phyloP scores from a whole-genome alignment of 2,888 invertebrate genomes.

The Agrochola macilenta region DNA sequence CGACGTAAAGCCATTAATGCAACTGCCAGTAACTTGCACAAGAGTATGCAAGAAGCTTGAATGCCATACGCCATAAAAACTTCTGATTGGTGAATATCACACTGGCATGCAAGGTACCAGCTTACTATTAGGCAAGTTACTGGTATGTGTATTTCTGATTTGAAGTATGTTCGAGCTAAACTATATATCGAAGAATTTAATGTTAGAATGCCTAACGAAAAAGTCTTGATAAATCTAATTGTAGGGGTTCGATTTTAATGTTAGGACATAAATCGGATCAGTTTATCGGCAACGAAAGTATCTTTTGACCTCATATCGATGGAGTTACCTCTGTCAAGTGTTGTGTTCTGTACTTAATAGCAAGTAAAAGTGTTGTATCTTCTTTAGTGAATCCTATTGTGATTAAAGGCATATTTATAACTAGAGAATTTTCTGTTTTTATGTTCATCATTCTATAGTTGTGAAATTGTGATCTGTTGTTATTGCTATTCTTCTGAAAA shows the following conservation, averaged over 20 bases:
- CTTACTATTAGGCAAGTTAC: background rate
- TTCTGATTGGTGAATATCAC: background rate
- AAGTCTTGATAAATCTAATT: slow-evolving; percentile 1
- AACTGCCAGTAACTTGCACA: background rate
- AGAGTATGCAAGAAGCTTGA: background rate
- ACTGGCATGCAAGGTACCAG: background rate
- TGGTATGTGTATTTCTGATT: background rate
- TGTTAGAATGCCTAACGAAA: slow-evolving; percentile 23
- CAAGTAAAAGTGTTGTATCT: slow-evolving; percentile 2
- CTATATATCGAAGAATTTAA: slow-evolving; percentile 22
- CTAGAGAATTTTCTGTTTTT: background rate
- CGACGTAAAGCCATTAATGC: background rate
- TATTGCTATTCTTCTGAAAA: background rate
- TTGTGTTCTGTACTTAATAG: slow-evolving; percentile 35
- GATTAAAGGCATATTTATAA: background rate
- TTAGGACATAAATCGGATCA: background rate
- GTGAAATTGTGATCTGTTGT: background rate
- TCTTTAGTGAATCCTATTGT: slow-evolving; percentile 24
- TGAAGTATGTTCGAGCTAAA: slow-evolving; percentile 40
- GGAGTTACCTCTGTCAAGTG: background rate
- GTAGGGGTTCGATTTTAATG: background rate
- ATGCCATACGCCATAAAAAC: background rate
- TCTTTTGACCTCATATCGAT: background rate
- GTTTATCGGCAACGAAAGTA: background rate
- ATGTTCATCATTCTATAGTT: background rate